Evolutionary conservation across 2,113 vertebrate species (phyloP).

Genomic region (Campylomormyrus tamandua): DNA sequence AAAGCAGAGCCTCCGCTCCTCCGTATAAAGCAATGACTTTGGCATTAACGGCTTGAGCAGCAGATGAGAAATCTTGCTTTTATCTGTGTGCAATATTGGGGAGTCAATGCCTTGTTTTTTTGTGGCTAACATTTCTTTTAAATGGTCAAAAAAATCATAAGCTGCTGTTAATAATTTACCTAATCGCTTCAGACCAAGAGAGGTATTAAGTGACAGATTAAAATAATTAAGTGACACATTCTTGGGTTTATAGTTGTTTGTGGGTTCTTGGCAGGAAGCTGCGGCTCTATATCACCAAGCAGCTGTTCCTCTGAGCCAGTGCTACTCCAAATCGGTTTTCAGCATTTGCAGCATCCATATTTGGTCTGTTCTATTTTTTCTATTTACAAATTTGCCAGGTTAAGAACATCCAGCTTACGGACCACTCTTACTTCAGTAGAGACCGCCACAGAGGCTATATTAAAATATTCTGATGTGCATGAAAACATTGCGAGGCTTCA

Average conservation of each 20-base stretch:
- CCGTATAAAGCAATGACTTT: background rate
- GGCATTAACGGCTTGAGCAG: background rate
- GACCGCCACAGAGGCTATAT: background rate
- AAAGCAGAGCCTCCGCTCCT: too few species aligned
- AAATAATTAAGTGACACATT: background rate
- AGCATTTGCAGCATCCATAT: background rate
- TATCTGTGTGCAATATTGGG: background rate
- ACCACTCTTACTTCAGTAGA: background rate
- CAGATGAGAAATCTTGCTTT: background rate
- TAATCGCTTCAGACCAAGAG: background rate
- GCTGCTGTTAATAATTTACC: background rate
- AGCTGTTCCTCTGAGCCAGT: background rate
- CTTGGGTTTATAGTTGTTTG: background rate
- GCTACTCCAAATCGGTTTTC: background rate
- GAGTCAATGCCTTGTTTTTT: background rate
- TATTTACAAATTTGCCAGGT: background rate
- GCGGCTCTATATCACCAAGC: background rate
- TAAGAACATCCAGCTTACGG: background rate
- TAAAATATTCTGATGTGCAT: background rate
- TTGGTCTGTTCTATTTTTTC: background rate
- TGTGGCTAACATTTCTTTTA: background rate
- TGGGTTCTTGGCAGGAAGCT: background rate
- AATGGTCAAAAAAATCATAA: background rate
- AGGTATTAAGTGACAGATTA: background rate
- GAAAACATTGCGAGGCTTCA: background rate